Percentiles rank a stretch among this genome's conserved stretches.
These are phyloP conservation scores for Hassar affinis DNA, from an alignment of 2,113 vertebrate species.

Conservation along the genomic window DNA sequence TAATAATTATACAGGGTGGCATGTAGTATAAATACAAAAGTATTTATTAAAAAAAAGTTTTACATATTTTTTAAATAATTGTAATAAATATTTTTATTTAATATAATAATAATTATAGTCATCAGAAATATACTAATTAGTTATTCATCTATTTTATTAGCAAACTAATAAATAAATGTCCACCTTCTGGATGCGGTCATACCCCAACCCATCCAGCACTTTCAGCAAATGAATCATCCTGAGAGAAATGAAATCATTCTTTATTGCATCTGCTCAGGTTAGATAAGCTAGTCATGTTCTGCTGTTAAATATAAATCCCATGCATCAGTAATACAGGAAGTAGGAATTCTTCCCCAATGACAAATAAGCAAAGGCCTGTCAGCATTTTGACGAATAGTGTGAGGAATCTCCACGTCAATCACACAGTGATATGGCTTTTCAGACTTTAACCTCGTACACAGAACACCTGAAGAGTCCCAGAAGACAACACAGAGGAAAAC, in stretches of 20 bases:
- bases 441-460: slow-evolving; percentile 47
- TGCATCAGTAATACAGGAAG: not conserved
- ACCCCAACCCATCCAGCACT: not conserved
- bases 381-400: slow-evolving; percentile 22
- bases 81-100: not conserved
- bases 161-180: not conserved
- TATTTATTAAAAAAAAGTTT: no score
- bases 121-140: not conserved
- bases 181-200: not conserved
- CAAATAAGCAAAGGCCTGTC: not conserved
- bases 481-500: not conserved
- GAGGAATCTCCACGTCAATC: slow-evolving; percentile 19
- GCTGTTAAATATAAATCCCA: not conserved
- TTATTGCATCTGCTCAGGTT: slow-evolving; percentile 1
- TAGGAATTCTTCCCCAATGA: not conserved
- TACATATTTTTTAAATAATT: no score
- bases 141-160: not conserved
- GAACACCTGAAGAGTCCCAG: slow-evolving; percentile 1
- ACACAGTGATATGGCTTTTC: slow-evolving; percentile 18
- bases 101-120: not conserved
- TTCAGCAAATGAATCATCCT: not conserved
- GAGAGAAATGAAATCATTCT: not conserved
- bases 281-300: not conserved
- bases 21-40: no score
- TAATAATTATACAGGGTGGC: not conserved